Evolutionary conservation across 2,113 vertebrate genomes (phyloP).

Genomic region (Sander vitreus): DNA sequence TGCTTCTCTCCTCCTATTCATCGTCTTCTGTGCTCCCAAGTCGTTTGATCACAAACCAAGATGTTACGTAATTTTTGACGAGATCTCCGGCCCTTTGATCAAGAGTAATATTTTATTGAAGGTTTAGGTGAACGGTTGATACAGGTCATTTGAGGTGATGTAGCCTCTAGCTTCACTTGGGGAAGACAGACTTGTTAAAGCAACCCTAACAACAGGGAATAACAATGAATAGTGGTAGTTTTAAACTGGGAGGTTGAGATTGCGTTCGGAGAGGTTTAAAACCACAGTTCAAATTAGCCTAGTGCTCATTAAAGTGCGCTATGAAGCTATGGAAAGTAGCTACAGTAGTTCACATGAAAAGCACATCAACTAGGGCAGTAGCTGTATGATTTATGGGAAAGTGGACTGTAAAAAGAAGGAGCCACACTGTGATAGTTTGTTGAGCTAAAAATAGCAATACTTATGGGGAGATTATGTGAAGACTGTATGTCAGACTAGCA

Average conservation of each 20-base stretch:
- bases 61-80: slow-evolving; percentile 58
- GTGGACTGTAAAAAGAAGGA: slow-evolving; percentile 50
- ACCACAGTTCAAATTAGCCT: slow-evolving; percentile 29
- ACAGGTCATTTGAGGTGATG: slow-evolving; percentile 41
- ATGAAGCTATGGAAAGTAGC: slow-evolving; percentile 34
- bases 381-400: slow-evolving; percentile 45
- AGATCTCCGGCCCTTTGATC: slow-evolving; percentile 45
- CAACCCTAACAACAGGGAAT: too few relatives aligned
- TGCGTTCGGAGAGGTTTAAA: slow-evolving; percentile 12
- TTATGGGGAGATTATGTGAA: slow-evolving; percentile 67
- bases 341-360: slow-evolving; percentile 43
- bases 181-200: slow-evolving; percentile 26
- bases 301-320: slow-evolving; percentile 36
- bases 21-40: slow-evolving; percentile 34
- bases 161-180: slow-evolving; percentile 17
- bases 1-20: slow-evolving; percentile 54
- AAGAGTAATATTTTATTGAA: slow-evolving; percentile 35
- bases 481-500: slow-evolving; percentile 57
- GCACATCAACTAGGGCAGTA: slow-evolving; percentile 31
- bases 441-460: slow-evolving; percentile 70
- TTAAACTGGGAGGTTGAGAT: slow-evolving; percentile 16
- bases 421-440: slow-evolving; percentile 49
- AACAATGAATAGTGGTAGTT: slow-evolving; percentile 7
- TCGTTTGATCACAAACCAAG: slow-evolving; percentile 64
- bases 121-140: slow-evolving; percentile 34